These are phyloP conservation scores for Sakesphorus luctuosus DNA, from an alignment of 2,113 vertebrate genomes.

Conservation along the genomic window DNA sequence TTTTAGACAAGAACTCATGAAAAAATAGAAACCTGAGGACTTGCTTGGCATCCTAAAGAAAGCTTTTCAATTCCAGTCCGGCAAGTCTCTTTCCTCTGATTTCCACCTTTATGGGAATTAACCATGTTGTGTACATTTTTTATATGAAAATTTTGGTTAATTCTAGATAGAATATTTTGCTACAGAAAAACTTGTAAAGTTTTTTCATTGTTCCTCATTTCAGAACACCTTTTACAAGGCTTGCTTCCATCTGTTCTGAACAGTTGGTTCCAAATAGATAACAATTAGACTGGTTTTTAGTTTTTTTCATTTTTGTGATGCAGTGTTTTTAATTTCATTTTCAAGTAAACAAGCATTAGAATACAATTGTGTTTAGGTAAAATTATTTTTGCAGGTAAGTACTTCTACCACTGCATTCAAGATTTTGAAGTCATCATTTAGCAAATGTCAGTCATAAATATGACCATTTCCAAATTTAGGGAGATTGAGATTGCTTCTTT, in stretches of 20 bases:
- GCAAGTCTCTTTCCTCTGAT: not conserved
- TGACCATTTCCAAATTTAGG: not conserved
- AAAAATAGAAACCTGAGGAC: not conserved
- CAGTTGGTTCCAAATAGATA: not conserved
- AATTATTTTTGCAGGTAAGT: not conserved
- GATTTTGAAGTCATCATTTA: not conserved
- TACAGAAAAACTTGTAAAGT: not conserved
- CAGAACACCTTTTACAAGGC: not conserved
- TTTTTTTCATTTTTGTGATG: conserved; percentile 30
- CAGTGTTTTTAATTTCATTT: conserved; percentile 38
- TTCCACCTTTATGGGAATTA: not conserved
- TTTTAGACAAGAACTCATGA: not conserved
- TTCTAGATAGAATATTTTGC: not conserved
- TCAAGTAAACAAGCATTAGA: not conserved
- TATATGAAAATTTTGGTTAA: not conserved
- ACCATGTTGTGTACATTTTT: not conserved
- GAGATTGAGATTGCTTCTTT: not conserved
- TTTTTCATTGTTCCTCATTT: not conserved
- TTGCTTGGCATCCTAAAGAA: not conserved
- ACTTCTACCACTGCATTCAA: not conserved
- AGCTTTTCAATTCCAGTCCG: not conserved
- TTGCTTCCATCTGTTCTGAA: conserved; percentile 3
- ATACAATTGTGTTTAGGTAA: not conserved
- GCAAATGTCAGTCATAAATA: not conserved
- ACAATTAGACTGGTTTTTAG: not conserved